Evolutionary conservation across 1,140 invertebrate genomes (phyloP).

Genomic region (Drosophila seguyi): DNA sequence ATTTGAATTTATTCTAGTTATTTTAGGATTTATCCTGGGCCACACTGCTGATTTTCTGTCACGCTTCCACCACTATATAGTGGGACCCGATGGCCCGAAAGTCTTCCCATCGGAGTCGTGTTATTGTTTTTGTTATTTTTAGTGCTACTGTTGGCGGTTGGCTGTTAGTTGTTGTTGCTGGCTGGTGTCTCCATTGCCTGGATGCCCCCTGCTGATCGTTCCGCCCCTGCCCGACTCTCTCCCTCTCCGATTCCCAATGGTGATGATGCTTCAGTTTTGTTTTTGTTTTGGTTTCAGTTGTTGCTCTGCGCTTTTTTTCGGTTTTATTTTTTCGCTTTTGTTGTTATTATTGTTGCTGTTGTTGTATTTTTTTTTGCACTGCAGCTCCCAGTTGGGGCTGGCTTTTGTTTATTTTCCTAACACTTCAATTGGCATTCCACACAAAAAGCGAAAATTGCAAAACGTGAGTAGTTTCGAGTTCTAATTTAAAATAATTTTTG

Average conservation of each 20-base stretch:
- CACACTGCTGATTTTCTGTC: slow-evolving; percentile 10
- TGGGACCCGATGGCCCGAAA: slow-evolving; percentile 19
- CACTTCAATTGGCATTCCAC: slow-evolving; percentile 83
- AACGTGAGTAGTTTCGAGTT: slow-evolving; percentile 84
- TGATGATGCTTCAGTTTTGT: slow-evolving; percentile 80
- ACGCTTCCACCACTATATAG: slow-evolving; percentile 44
- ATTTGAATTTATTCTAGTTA: neutral
- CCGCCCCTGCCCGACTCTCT: neutral
- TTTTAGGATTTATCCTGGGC: neutral
- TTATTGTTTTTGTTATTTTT: slow-evolving; percentile 81
- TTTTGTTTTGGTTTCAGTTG: slow-evolving; percentile 45
- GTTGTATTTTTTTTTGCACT: slow-evolving; percentile 40
- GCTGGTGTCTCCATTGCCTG: slow-evolving; percentile 24
- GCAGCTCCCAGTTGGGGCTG: slow-evolving; percentile 65
- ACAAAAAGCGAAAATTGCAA: slow-evolving; percentile 83
- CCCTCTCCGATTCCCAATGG: slow-evolving; percentile 49
- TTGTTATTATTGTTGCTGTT: neutral
- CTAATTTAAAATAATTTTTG: slow-evolving; percentile 84
- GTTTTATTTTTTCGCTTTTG: slow-evolving; percentile 26
- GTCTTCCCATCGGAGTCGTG: slow-evolving; percentile 66
- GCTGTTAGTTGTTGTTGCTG: slow-evolving; percentile 44
- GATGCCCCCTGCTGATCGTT: slow-evolving; percentile 42
- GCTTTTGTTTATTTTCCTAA: slow-evolving; percentile 82
- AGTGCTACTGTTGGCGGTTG: slow-evolving; percentile 73
- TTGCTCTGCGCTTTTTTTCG: slow-evolving; percentile 19